phyloP scores from a whole-genome alignment of 2,797 vertebrate species.

The Pseudopleuronectes americanus region DNA sequence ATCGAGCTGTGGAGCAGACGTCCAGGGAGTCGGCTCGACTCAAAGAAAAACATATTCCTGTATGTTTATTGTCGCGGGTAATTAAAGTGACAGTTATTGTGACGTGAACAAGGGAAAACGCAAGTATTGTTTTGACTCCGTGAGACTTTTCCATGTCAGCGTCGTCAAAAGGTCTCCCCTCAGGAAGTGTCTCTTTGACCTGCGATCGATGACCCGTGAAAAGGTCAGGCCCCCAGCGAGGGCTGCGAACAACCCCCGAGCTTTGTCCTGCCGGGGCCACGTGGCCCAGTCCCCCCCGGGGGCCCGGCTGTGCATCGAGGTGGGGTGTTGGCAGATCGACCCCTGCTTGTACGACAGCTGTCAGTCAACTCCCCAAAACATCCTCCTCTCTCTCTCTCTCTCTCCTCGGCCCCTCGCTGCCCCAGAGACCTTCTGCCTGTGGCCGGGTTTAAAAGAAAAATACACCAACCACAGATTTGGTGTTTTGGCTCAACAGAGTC shows the following conservation, averaged over 20 bases:
- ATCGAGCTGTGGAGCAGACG: neutral
- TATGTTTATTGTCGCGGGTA: slow-evolving; percentile 9
- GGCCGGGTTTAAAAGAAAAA: slow-evolving; percentile 9
- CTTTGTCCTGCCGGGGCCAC: slow-evolving; percentile 64
- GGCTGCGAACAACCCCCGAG: slow-evolving; percentile 71
- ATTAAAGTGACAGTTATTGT: slow-evolving; percentile 15
- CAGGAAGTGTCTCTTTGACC: slow-evolving; percentile 84
- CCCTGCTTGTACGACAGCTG: slow-evolving; percentile 72
- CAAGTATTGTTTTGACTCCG: slow-evolving; percentile 51
- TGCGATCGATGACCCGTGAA: slow-evolving; percentile 83
- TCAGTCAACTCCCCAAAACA: slow-evolving; percentile 68
- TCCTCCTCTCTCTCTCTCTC: slow-evolving; percentile 38
- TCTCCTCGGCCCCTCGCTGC: slow-evolving; percentile 15
- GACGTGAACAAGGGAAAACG: slow-evolving; percentile 10
- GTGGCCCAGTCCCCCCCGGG: slow-evolving; percentile 65
- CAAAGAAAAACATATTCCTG: neutral
- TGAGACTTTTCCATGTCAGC: slow-evolving; percentile 44
- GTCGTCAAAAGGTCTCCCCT: slow-evolving; percentile 80
- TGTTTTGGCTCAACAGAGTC: slow-evolving; percentile 16
- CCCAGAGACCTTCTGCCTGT: neutral
- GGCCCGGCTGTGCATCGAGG: slow-evolving; percentile 67
- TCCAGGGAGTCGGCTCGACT: no score
- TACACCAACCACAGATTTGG: slow-evolving; percentile 17
- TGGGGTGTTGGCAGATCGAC: slow-evolving; percentile 76
- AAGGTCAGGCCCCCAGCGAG: slow-evolving; percentile 81